Conservation (phyloP, 2,888 invertebrate species). For the Priocnemis perturbator region DNA sequence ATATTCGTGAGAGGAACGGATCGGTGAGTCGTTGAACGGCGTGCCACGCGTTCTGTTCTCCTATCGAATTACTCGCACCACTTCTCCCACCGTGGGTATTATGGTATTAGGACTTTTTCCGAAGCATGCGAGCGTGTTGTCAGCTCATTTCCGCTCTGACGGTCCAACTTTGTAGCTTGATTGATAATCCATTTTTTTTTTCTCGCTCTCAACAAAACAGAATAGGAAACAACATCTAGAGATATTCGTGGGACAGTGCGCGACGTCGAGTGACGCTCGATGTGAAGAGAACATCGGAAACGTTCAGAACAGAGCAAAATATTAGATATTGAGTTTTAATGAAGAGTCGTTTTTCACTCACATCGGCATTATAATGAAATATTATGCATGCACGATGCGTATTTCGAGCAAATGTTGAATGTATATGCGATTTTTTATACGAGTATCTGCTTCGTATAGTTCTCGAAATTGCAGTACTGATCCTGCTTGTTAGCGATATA, state of each 20-base stretch:
- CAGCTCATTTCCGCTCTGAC: conserved; percentile 47
- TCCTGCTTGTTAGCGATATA: too few relatives aligned
- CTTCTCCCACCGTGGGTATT: conserved; percentile 48
- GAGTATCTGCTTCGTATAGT: too few relatives aligned
- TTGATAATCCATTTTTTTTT: conserved; percentile 58
- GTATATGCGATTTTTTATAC: too few relatives aligned
- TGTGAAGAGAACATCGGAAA: background rate
- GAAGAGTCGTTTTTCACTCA: too few relatives aligned
- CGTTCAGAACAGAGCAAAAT: background rate
- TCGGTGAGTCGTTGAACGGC: conserved; percentile 32
- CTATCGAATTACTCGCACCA: conserved; percentile 52
- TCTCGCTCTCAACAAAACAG: background rate
- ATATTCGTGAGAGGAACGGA: conserved; percentile 17
- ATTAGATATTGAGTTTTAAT: too few relatives aligned
- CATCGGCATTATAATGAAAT: too few relatives aligned
- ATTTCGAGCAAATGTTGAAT: too few relatives aligned
- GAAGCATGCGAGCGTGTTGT: conserved; percentile 35
- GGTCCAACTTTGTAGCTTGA: conserved; percentile 50
- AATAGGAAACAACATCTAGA: conserved; percentile 12
- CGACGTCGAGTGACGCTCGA: background rate
- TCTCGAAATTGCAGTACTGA: too few relatives aligned
- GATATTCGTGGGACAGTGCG: conserved; percentile 31
- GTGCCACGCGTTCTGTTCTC: conserved; percentile 44
- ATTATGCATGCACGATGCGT: too few relatives aligned
- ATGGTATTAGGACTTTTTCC: conserved; percentile 51